Evolutionary conservation across 2,888 invertebrate species (phyloP).

Genomic region (Oegoconia quadripuncta): DNA sequence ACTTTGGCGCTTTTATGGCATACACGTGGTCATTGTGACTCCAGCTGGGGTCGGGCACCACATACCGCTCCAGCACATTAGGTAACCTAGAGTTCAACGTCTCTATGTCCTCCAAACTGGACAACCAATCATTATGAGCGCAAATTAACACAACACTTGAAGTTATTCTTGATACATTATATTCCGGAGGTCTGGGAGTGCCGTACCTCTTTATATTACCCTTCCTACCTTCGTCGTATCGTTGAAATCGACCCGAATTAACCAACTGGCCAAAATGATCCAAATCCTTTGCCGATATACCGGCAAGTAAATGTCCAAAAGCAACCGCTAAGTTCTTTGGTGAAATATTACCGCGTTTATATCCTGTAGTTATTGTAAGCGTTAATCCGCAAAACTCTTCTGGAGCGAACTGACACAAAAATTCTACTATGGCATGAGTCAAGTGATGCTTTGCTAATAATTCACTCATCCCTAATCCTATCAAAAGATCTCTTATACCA

Average conservation of each 20-base stretch:
- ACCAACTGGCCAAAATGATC: conserved; percentile 78
- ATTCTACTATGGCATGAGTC: conserved; percentile 54
- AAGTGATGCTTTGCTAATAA: conserved; percentile 78
- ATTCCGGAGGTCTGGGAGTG: conserved; percentile 45
- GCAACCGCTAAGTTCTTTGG: conserved; percentile 71
- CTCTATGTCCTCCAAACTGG: conserved; percentile 76
- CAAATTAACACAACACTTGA: conserved; percentile 58
- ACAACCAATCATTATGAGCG: conserved; percentile 80
- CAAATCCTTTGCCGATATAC: conserved; percentile 64
- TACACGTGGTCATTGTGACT: conserved; percentile 65
- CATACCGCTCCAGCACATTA: conserved; percentile 77
- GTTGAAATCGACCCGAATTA: conserved; percentile 46
- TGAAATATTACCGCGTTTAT: conserved; percentile 72
- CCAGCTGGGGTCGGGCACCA: conserved; percentile 73
- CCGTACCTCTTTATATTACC: conserved; percentile 56
- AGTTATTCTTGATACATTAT: conserved; percentile 48
- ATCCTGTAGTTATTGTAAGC: conserved; percentile 79
- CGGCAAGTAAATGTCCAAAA: conserved; percentile 74
- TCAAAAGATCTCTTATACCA: conserved; percentile 35
- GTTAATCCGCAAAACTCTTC: conserved; percentile 75
- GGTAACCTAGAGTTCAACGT: conserved; percentile 73
- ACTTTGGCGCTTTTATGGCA: conserved; percentile 44
- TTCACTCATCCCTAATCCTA: conserved; percentile 77
- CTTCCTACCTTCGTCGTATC: conserved; percentile 53
- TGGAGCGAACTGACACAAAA: conserved; percentile 52